A percentile compares a stretch with the other conserved stretches of the same genome.
Evolutionary conservation across 2,797 vertebrate species (phyloP).

Genomic region (Halcyon badia): DNA sequence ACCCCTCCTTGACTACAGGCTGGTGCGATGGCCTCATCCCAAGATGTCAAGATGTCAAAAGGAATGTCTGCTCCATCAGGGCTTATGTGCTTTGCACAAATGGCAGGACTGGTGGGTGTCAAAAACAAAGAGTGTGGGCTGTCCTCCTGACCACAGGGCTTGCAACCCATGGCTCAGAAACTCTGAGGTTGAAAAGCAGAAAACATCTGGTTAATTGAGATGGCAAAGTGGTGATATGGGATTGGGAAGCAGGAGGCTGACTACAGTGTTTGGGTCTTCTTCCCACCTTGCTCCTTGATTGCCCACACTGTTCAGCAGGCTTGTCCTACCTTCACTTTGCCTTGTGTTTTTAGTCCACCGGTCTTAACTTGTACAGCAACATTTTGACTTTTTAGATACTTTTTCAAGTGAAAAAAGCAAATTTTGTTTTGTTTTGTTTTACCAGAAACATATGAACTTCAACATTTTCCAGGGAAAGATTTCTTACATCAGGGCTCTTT

Average conservation of each 20-base stretch:
- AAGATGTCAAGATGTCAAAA: background rate
- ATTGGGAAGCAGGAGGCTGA: background rate
- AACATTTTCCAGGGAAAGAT: background rate
- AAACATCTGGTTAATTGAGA: background rate
- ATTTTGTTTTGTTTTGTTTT: background rate
- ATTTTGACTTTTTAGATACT: background rate
- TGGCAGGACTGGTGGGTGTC: background rate
- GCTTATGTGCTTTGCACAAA: accelerated
- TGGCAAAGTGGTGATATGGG: background rate
- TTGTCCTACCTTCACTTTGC: background rate
- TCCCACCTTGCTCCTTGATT: background rate
- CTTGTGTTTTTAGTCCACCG: background rate
- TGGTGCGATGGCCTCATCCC: accelerated
- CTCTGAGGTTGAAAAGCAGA: background rate
- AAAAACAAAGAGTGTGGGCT: background rate
- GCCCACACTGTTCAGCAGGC: background rate
- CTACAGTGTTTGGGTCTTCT: background rate
- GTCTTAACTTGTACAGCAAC: background rate
- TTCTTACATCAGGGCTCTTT: background rate
- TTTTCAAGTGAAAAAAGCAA: background rate
- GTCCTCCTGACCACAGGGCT: background rate
- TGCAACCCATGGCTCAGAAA: background rate
- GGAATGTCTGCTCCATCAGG: accelerated
- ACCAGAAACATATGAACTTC: background rate
- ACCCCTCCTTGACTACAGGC: background rate